A percentile compares a stretch with the other conserved stretches of the same genome.
Conservation (phyloP, 2,797 vertebrate genomes). For the Eidolon dupreanum region DNA sequence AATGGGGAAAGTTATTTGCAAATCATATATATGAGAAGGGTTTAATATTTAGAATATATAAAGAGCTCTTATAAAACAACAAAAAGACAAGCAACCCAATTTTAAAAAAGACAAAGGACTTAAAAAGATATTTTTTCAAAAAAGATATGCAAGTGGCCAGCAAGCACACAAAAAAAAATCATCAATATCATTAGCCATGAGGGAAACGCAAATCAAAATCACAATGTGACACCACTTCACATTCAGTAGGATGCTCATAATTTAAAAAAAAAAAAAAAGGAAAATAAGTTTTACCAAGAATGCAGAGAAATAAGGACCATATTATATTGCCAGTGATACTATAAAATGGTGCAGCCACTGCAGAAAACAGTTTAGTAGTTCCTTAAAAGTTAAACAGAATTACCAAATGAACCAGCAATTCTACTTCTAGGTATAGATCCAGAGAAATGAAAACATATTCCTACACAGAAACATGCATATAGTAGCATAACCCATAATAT, state of each 20-base stretch:
- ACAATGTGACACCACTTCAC: background rate
- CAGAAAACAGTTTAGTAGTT: background rate
- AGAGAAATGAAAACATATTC: background rate
- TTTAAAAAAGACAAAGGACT: background rate
- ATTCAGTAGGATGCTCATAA: background rate
- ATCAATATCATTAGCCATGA: background rate
- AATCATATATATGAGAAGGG: background rate
- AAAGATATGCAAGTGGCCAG: background rate
- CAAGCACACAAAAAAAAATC: background rate
- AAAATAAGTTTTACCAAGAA: background rate
- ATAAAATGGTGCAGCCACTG: background rate
- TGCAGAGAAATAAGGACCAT: background rate
- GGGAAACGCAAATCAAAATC: background rate
- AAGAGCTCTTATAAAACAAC: background rate
- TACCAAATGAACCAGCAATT: background rate
- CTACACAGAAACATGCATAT: background rate
- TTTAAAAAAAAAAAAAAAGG: background rate
- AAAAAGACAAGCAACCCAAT: background rate
- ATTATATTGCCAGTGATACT: background rate
- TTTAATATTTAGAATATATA: background rate
- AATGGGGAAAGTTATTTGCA: background rate
- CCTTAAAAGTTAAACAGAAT: background rate
- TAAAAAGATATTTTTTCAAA: background rate
- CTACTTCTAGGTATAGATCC: background rate
- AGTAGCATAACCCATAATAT: background rate